These are phyloP conservation scores for Euphydryas editha DNA, from an alignment of 2,888 invertebrate genomes.

Conservation along the genomic window DNA sequence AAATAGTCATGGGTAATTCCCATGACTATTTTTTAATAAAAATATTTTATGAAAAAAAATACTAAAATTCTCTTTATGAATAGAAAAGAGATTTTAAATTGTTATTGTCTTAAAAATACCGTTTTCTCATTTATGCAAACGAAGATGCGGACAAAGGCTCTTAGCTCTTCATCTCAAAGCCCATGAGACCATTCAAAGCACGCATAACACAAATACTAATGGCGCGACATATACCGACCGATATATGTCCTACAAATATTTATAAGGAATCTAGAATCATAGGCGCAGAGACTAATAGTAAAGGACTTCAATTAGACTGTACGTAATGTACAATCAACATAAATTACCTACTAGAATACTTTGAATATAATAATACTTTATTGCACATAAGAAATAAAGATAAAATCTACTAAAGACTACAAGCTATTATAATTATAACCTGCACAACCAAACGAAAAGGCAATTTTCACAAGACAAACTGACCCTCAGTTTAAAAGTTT, in stretches of 20 bases:
- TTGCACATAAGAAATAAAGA: too few relatives aligned
- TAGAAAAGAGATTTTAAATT: too few relatives aligned
- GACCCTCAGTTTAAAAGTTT: too few relatives aligned
- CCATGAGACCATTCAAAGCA: not conserved
- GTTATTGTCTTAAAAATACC: too few relatives aligned
- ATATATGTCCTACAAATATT: constrained; percentile 1
- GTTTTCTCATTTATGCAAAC: not conserved
- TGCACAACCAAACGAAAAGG: too few relatives aligned
- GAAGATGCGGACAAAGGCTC: not conserved
- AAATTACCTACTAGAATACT: not conserved
- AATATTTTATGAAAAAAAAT: too few relatives aligned
- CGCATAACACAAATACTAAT: not conserved
- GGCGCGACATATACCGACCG: not conserved
- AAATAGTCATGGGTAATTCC: too few relatives aligned
- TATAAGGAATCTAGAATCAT: not conserved
- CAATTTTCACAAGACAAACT: too few relatives aligned
- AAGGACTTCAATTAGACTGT: not conserved
- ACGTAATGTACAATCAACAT: constrained; percentile 5
- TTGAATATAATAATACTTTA: not conserved
- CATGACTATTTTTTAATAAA: too few relatives aligned
- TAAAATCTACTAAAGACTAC: too few relatives aligned
- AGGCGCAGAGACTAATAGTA: not conserved
- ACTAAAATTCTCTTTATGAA: too few relatives aligned
- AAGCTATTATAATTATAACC: too few relatives aligned
- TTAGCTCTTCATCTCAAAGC: not conserved